phyloP scores from a whole-genome alignment of 2,113 vertebrate genomes.

The Artemisiospiza belli region DNA sequence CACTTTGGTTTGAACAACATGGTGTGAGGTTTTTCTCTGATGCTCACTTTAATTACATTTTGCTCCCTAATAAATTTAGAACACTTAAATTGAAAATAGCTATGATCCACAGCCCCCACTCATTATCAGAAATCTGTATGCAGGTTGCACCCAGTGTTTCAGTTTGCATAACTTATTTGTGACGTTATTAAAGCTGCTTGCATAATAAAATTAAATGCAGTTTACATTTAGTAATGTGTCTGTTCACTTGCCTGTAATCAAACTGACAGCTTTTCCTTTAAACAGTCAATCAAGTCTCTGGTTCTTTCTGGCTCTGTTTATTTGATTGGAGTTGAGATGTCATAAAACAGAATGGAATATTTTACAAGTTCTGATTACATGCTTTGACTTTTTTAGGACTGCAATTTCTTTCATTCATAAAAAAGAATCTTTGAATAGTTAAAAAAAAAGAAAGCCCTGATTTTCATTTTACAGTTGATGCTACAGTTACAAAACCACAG shows the following conservation, averaged over 20 bases:
- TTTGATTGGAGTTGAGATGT: slow-evolving; percentile 59
- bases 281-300: slow-evolving; percentile 57
- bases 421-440: background rate
- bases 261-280: slow-evolving; percentile 63
- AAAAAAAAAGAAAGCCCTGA: background rate
- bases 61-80: background rate
- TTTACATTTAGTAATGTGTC: slow-evolving; percentile 44
- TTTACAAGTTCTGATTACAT: slow-evolving; percentile 49
- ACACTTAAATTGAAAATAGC: background rate
- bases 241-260: slow-evolving; percentile 62
- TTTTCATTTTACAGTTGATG: slow-evolving; percentile 42
- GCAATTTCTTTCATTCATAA: slow-evolving; percentile 51
- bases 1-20: background rate
- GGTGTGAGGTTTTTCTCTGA: rapidly evolving
- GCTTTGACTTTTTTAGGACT: slow-evolving; percentile 38
- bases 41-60: background rate
- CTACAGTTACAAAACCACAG: background rate
- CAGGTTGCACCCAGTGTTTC: background rate
- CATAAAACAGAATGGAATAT: slow-evolving; percentile 61
- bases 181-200: slow-evolving; percentile 49
- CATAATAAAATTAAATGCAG: slow-evolving; percentile 57
- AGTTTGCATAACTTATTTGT: slow-evolving; percentile 22
- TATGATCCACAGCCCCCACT: background rate
- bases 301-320: slow-evolving; percentile 38
- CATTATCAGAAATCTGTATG: background rate